These are phyloP conservation scores for Coecobrya sp. DNA, from an alignment of 2,888 invertebrate species.

Conservation along the genomic window DNA sequence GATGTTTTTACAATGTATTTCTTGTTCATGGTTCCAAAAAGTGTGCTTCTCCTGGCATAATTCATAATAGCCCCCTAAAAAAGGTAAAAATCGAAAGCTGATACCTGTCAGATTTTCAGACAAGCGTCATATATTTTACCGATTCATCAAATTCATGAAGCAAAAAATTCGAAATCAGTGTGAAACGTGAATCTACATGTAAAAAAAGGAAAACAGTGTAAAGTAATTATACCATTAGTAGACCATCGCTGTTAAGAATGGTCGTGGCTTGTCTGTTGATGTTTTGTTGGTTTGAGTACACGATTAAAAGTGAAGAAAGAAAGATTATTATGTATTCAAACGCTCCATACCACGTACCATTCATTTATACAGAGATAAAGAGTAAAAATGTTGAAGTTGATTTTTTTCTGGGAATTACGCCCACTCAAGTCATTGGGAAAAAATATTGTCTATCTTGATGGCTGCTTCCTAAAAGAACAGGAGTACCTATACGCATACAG, in stretches of 20 bases:
- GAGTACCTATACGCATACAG: background rate
- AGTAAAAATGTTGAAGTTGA: background rate
- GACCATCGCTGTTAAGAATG: conserved; percentile 52
- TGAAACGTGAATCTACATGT: conserved; percentile 14
- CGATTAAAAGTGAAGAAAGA: conserved; percentile 67
- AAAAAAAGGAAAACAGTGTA: conserved; percentile 27
- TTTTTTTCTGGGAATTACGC: conserved; percentile 30
- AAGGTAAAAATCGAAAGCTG: conserved; percentile 36
- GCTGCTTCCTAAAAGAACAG: conserved; percentile 13
- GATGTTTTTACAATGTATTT: background rate
- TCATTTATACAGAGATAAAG: conserved; percentile 14
- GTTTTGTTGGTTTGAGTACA: conserved; percentile 1
- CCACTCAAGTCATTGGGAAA: conserved; percentile 45
- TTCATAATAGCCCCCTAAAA: background rate
- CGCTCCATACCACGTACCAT: no score
- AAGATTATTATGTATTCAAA: conserved; percentile 47
- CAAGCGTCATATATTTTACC: conserved; percentile 11
- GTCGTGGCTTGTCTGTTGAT: conserved; percentile 45
- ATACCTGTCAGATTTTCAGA: conserved; percentile 43
- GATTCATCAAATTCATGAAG: conserved; percentile 53
- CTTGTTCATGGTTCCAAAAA: background rate
- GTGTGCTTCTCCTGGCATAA: background rate
- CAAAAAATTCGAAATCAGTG: conserved; percentile 47
- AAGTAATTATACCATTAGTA: conserved; percentile 66
- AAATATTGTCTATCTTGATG: conserved; percentile 14